Base-by-base conservation (phyloP, 2,888 invertebrate species). In the Euphydryas editha region DNA sequence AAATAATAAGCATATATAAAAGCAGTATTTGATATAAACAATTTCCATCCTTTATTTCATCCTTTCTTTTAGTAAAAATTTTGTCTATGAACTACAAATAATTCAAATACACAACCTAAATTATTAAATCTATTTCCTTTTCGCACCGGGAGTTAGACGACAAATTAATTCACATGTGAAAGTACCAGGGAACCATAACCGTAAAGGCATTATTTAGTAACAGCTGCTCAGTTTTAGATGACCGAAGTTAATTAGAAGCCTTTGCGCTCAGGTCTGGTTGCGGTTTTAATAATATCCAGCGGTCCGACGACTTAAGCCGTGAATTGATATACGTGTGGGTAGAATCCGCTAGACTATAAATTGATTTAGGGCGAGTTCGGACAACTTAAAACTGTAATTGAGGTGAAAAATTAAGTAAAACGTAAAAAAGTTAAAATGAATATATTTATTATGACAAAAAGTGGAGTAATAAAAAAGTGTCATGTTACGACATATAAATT, bases 181-280 rank as follows among this genome's bases (percentile, higher is more conserved):
- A 54, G 65, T 79, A 80, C 80, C 76, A 81, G 76, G 78, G 71
- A 64, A 62, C 68, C 78, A 82, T 81, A 59, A 80, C 77, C 75
- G 71, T 79, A 75, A 72, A 77, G 78, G 73, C 76, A 81, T 84
- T 82, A 84, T 76, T 80, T 78, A 75, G 79, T 77, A 84, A 77
- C 86, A 86, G 80, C 86, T 87, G 85, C 75, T 82, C 74, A 77
- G 76, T 74, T 77, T 76, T 77, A 81, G 80, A 79, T 81, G 78
- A 75, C 81, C 81, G 74, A 80, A 88, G 85, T 88, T 88, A 90
- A 91, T 91, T 89, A 88, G 86, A 84, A 85, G 81, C 82, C 79
- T 79, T 82, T 65, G 62, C 74, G 72, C 75, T 72, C 73, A 77
- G 80, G 84, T 83, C 78, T 78, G 80, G 74, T 77, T 85, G 89